These are phyloP conservation scores for Halcyon senegalensis DNA, from an alignment of 2,113 vertebrate species.

Conservation along the genomic window DNA sequence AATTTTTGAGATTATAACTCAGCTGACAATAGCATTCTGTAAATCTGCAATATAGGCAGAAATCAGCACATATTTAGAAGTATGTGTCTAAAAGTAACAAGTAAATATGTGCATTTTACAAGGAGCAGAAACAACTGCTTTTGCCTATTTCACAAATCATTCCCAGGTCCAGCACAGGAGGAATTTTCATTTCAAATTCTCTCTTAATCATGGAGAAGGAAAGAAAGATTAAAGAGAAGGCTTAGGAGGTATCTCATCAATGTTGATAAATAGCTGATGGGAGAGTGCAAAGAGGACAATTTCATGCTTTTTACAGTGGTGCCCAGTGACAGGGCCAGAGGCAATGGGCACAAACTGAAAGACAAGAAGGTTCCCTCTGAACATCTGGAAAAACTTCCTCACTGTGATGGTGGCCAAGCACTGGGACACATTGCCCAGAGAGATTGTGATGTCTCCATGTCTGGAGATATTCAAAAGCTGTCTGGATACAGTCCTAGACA, in stretches of 20 bases:
- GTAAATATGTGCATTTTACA: background rate
- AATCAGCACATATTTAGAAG: background rate
- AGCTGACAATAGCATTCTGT: background rate
- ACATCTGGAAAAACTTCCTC: too few relatives aligned
- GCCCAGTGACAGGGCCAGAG: too few relatives aligned
- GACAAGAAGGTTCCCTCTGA: too few relatives aligned
- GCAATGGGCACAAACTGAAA: too few relatives aligned
- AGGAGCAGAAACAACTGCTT: background rate
- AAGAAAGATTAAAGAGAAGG: background rate
- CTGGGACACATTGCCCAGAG: background rate
- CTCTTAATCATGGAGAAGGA: background rate
- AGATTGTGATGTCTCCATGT: background rate
- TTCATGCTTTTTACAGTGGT: too few relatives aligned
- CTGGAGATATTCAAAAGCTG: background rate
- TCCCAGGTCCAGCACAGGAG: background rate
- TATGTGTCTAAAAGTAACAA: background rate
- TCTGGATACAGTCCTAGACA: background rate
- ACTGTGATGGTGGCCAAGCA: too few relatives aligned
- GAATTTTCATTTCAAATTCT: background rate
- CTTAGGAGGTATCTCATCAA: background rate
- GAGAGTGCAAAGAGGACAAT: too few relatives aligned
- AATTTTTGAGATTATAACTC: background rate
- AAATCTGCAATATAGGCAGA: background rate
- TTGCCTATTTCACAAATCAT: background rate
- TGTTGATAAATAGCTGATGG: background rate